A percentile compares a stretch with the other conserved stretches of the same genome.
Conservation (phyloP, 2,797 vertebrate species). For the Oreochromis grahami region DNA sequence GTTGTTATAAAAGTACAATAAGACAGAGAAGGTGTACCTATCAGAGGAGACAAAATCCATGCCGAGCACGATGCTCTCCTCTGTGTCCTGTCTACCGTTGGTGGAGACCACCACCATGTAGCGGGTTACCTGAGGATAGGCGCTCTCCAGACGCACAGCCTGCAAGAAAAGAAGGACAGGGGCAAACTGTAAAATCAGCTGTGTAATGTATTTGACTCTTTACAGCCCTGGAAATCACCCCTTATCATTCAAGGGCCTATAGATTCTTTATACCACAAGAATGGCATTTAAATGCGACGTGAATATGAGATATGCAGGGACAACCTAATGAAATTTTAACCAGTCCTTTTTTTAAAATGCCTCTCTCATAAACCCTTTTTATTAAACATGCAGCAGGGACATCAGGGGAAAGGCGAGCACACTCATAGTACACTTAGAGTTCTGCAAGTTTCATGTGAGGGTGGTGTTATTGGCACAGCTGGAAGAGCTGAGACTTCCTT, state of each 20-base stretch:
- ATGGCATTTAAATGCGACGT: neutral
- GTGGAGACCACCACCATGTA: constrained; percentile 99
- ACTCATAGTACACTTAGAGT: neutral
- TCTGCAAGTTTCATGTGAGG: neutral
- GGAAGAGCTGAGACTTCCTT: neutral
- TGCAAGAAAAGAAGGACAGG: constrained; percentile 25
- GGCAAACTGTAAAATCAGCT: neutral
- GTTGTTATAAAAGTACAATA: neutral
- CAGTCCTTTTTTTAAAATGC: neutral
- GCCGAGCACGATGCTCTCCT: constrained; percentile 95
- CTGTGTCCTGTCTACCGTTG: constrained; percentile 93
- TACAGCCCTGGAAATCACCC: neutral
- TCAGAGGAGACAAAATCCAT: constrained; percentile 94
- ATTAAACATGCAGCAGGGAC: neutral
- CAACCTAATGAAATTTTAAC: neutral
- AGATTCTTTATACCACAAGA: neutral
- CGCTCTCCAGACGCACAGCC: constrained; percentile 96
- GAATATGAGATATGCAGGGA: neutral
- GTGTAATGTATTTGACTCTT: neutral
- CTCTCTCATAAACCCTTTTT: neutral
- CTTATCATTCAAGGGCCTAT: neutral
- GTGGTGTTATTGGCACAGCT: neutral
- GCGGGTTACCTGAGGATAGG: constrained; percentile 87
- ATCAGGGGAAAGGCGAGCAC: neutral
- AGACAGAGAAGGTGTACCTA: constrained; percentile 43